Percentiles rank a stretch among this genome's conserved stretches.
These are phyloP conservation scores for Myathropa florea DNA, from an alignment of 2,888 invertebrate species.

Conservation along the genomic window DNA sequence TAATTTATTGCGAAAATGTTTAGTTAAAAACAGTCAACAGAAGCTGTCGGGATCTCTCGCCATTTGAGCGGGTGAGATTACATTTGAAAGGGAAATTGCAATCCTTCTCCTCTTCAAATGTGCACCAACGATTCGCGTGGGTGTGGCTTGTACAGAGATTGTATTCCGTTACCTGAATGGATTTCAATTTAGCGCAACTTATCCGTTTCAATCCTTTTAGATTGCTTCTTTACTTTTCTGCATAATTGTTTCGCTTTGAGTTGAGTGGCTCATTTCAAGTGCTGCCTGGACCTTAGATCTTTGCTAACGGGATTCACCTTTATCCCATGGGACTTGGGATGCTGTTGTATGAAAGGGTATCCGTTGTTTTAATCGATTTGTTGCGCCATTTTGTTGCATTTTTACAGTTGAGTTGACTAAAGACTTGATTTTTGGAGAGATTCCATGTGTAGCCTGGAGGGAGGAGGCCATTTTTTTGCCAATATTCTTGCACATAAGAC, in stretches of 20 bases:
- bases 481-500: too few species aligned
- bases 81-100: constrained; percentile 14
- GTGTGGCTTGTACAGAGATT: not conserved
- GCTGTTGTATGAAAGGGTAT: not conserved
- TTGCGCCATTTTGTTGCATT: not conserved
- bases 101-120: not conserved
- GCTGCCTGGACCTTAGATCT: too few species aligned
- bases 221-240: not conserved
- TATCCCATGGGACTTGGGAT: not conserved
- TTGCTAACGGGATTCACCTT: not conserved
- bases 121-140: not conserved
- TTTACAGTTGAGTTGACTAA: not conserved
- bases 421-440: too few species aligned
- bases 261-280: not conserved
- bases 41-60: not conserved
- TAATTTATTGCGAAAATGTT: constrained; percentile 22
- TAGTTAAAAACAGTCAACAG: not conserved
- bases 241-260: not conserved
- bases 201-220: not conserved
- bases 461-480: too few species aligned
- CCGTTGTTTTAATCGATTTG: not conserved
- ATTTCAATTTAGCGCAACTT: not conserved
- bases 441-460: too few species aligned
- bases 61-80: constrained; percentile 12
- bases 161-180: not conserved